Conservation (phyloP, 2,797 vertebrate genomes). For the Cryptoprocta ferox region DNA sequence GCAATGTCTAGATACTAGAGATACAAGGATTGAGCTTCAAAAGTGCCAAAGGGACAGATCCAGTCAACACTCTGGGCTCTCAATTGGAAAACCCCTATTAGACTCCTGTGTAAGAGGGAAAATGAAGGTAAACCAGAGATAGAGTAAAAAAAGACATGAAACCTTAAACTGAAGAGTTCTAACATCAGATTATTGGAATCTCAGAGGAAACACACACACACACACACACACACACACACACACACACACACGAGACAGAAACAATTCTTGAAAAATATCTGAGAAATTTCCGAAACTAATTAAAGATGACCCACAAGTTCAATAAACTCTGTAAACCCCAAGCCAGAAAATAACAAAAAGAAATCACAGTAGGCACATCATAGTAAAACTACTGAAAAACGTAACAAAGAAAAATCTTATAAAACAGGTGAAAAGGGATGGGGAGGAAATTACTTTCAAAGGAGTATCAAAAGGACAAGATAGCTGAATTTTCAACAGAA, state of each 20-base stretch:
- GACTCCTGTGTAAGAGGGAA: not conserved
- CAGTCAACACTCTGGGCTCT: not conserved
- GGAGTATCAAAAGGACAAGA: not conserved
- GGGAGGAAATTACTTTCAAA: not conserved
- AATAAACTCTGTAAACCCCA: not conserved
- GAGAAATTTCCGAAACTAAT: constrained; percentile 46
- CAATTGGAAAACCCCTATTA: not conserved
- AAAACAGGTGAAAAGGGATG: not conserved
- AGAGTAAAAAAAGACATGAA: not conserved
- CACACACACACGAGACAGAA: not conserved
- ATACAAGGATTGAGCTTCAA: not conserved
- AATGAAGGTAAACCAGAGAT: not conserved
- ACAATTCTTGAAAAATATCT: not conserved
- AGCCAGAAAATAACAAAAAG: not conserved
- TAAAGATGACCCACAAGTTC: constrained; percentile 9
- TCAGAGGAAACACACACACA: too few relatives aligned
- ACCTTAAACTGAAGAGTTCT: not conserved
- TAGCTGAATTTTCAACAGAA: not conserved
- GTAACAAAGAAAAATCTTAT: not conserved
- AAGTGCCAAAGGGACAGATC: not conserved
- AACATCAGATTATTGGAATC: not conserved
- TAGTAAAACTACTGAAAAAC: not conserved
- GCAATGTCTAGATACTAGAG: not conserved
- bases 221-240: not conserved
- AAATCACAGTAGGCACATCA: not conserved